Evolutionary conservation across 2,888 invertebrate genomes (phyloP).

Genomic region (Xylota segnis): DNA sequence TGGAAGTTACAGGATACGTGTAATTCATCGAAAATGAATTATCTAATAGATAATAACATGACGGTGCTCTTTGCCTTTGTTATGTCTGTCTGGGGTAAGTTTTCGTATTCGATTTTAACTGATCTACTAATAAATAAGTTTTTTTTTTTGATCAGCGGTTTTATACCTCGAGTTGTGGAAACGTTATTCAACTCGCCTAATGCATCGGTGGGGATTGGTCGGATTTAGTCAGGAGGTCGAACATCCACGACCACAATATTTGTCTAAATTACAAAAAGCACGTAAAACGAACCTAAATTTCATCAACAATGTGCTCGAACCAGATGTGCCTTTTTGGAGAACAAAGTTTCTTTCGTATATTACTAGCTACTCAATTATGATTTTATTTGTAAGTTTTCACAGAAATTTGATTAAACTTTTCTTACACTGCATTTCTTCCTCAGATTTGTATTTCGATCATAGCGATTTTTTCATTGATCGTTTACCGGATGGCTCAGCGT

Average conservation of each 20-base stretch:
- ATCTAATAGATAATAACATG: constrained; percentile 92
- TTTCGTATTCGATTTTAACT: not conserved
- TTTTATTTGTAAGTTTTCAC: constrained; percentile 81
- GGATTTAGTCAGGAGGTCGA: constrained; percentile 90
- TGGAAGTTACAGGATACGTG: constrained; percentile 91
- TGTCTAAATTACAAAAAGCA: constrained; percentile 86
- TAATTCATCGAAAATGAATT: constrained; percentile 89
- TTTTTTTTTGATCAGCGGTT: constrained; percentile 84
- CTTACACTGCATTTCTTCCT: constrained; percentile 54
- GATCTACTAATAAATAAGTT: not conserved
- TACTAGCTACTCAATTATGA: constrained; percentile 88
- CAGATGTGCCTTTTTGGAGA: constrained; percentile 91
- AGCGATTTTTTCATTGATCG: constrained; percentile 90
- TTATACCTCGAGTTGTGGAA: constrained; percentile 94
- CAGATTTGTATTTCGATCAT: constrained; percentile 89
- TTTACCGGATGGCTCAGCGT: constrained; percentile 90
- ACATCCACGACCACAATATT: constrained; percentile 91
- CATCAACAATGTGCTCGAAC: constrained; percentile 87
- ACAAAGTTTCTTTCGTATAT: constrained; percentile 89
- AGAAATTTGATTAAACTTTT: not conserved
- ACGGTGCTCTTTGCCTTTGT: constrained; percentile 92
- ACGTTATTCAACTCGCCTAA: constrained; percentile 90
- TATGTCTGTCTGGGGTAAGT: constrained; percentile 92
- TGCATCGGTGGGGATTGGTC: constrained; percentile 93
- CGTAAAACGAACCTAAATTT: constrained; percentile 86